Percentiles rank a stretch among this genome's conserved stretches.
These are phyloP conservation scores for Megaptera novaeangliae DNA, from an alignment of 2,113 vertebrate genomes.

Conservation along the genomic window DNA sequence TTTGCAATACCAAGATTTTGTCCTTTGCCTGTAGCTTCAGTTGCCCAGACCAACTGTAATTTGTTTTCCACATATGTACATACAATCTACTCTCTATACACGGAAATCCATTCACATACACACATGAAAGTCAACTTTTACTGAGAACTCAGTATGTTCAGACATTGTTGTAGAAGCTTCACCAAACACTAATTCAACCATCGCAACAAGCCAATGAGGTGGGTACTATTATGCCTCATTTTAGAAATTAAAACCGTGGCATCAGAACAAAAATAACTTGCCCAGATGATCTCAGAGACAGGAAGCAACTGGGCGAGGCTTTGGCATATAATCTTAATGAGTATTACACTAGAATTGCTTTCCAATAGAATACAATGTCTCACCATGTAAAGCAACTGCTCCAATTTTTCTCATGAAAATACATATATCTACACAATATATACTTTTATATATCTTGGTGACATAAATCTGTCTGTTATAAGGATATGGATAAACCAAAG, in stretches of 20 bases:
- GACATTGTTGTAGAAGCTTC: not conserved
- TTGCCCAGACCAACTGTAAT: not conserved
- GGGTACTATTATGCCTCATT: not conserved
- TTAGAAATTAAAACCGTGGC: slow-evolving; percentile 8
- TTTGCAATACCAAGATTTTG: not conserved
- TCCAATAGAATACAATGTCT: not conserved
- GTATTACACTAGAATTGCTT: not conserved
- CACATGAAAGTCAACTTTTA: not conserved
- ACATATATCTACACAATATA: not conserved
- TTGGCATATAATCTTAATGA: not conserved
- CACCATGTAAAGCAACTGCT: not conserved
- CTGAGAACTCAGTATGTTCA: not conserved
- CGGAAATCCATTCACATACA: not conserved
- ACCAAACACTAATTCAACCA: not conserved
- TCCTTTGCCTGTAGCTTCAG: not conserved
- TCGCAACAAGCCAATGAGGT: not conserved
- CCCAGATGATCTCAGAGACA: not conserved
- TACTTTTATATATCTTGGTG: not conserved
- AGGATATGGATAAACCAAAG: not conserved
- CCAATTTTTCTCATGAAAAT: not conserved
- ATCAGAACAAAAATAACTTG: not conserved
- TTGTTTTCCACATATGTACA: not conserved
- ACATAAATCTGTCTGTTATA: not conserved
- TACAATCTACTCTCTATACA: not conserved
- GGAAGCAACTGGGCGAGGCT: not conserved